Evolutionary conservation across 2,797 vertebrate genomes (phyloP), one percentile per base, ranked within the genome.

Genomic region (Halcyon badia): DNA sequence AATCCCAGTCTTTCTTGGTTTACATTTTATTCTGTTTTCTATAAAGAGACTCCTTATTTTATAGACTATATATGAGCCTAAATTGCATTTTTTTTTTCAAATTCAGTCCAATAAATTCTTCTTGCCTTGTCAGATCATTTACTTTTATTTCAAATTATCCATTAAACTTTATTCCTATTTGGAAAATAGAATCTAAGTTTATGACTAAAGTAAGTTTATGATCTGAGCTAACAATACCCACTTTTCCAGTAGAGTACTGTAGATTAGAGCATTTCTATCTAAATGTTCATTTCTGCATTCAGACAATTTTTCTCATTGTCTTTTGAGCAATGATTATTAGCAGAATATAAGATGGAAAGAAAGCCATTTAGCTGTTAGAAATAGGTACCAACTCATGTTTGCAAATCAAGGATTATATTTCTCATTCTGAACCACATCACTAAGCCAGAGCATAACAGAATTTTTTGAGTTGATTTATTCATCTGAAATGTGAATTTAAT

Each of bases 161-260:
- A 25, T 75, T 90, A 79, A 87, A 69, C 18, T 68, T 76, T 52
- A 5, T n/a, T 72, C n/a, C 76, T 94, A 66, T 22, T 80, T 57
- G 69, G 44, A 52, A 85, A 64, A 93, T n/a, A 68, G 14, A 85
- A 56, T 28, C 12, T 62, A 49, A 68, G 9, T 83, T 96, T 86
- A 92, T 84, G 41, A 78, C 26, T 86, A 72, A 79, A 10, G 54
- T 93, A 94, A 95, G 22, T 81, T 87, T 85, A 66, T 82, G 80
- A 89, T 72, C 65, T 0, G 20, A 94, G 31, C 16, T 56, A 94
- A 86, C 25, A 49, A 71, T 42, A 77, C 33, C 7, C 30, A 66
- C 25, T 82, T 91, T 94, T 91, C 44, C 33, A 90, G 6, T n/a
- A 60, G 4, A 91, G 26, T 20, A 72, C 16, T 73, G 9, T 22